Percentiles rank a stretch among this genome's conserved stretches.
These are phyloP conservation scores for Bungarus multicinctus DNA, from an alignment of 2,113 vertebrate genomes.

Conservation along the genomic window DNA sequence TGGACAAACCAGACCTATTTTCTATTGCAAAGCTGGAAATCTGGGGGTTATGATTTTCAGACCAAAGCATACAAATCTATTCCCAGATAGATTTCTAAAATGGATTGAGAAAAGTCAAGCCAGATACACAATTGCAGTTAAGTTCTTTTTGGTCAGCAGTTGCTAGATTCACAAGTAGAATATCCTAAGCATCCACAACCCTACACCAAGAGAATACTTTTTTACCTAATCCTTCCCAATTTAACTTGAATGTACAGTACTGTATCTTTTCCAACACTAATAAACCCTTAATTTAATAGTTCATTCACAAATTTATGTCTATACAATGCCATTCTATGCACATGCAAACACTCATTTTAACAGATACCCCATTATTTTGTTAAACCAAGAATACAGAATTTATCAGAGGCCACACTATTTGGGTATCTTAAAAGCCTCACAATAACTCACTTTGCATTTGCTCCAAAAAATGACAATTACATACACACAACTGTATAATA, in stretches of 20 bases:
- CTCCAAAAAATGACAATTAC: not conserved
- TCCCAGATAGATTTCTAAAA: not conserved
- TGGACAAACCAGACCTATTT: not conserved
- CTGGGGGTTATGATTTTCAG: not conserved
- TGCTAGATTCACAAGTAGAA: not conserved
- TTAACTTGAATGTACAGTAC: not conserved
- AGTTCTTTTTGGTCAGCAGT: not conserved
- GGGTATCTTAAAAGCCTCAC: not conserved
- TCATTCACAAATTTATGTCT: not conserved
- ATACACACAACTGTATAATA: not conserved
- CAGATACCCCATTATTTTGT: not conserved
- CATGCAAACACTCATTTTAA: not conserved
- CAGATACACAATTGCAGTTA: not conserved
- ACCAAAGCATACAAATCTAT: not conserved
- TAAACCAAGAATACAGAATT: not conserved
- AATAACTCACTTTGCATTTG: not conserved
- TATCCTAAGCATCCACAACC: not conserved
- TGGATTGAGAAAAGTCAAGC: not conserved
- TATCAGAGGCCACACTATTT: not conserved
- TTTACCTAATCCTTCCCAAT: not conserved
- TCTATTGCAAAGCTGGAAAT: not conserved
- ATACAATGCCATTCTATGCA: not conserved
- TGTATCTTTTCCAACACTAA: not conserved
- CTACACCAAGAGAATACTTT: not conserved
- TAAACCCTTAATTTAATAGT: not conserved